These are phyloP conservation scores for Argopecten irradians DNA, from an alignment of 1,140 invertebrate genomes.

Conservation along the genomic window DNA sequence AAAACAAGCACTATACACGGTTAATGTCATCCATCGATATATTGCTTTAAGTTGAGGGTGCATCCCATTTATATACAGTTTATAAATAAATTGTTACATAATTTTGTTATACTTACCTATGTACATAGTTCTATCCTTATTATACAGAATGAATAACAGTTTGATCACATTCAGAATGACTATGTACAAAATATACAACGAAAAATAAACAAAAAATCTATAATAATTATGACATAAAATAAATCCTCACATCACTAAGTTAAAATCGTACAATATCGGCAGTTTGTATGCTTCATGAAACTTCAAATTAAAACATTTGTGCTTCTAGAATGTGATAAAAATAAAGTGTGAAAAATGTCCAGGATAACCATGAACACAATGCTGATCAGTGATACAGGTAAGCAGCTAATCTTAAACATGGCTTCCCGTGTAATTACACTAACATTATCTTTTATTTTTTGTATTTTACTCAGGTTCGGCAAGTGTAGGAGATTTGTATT, in stretches of 20 bases:
- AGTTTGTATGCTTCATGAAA: not conserved
- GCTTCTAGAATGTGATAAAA: not conserved
- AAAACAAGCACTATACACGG: slow-evolving; percentile 3
- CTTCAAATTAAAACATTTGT: not conserved
- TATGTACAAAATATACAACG: slow-evolving; percentile 12
- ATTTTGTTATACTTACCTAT: not conserved
- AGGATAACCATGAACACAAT: not conserved
- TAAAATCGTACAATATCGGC: not conserved
- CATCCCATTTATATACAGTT: not conserved
- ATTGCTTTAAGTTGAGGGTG: not conserved
- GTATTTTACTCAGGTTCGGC: no score
- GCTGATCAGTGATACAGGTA: no score
- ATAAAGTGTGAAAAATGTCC: not conserved
- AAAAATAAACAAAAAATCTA: not conserved
- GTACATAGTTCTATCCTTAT: slow-evolving; percentile 1
- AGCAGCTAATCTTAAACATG: no score
- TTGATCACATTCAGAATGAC: slow-evolving; percentile 17
- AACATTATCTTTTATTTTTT: no score
- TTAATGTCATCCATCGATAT: not conserved
- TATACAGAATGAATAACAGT: not conserved
- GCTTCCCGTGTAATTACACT: no score
- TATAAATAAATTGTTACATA: not conserved
- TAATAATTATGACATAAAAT: not conserved
- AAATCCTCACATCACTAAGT: not conserved
- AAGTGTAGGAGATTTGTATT: no score